Conservation (phyloP, 2,797 vertebrate genomes). For the Etheostoma nigrum region DNA sequence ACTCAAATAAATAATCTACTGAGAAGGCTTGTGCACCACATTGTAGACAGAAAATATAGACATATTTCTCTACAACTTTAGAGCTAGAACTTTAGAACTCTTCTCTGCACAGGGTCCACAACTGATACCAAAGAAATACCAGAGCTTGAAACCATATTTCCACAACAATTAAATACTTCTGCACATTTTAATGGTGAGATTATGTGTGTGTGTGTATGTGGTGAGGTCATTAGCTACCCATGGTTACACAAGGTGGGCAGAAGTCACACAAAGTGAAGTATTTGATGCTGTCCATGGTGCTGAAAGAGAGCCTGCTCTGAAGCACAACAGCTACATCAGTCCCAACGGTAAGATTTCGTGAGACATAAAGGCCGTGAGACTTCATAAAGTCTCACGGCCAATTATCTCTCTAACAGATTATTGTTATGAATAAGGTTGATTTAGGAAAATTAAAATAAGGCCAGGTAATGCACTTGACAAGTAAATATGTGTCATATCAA, state of each 20-base stretch:
- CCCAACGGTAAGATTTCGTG: background rate
- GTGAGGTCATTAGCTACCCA: constrained; percentile 7
- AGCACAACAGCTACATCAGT: constrained; percentile 7
- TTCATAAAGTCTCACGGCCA: constrained; percentile 4
- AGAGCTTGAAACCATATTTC: background rate
- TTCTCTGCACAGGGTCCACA: background rate
- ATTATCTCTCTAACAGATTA: constrained; percentile 4
- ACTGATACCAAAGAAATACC: background rate
- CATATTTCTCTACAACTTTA: background rate
- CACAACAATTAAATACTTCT: constrained; percentile 4
- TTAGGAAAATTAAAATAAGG: constrained; percentile 6
- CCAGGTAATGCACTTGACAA: background rate
- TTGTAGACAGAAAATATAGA: background rate
- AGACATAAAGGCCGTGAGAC: constrained; percentile 1
- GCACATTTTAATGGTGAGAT: constrained; percentile 11
- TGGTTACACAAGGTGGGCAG: constrained; percentile 20
- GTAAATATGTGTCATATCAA: constrained; percentile 26
- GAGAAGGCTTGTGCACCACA: background rate
- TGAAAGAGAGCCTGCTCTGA: constrained; percentile 52
- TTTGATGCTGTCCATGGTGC: constrained; percentile 69
- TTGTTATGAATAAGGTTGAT: constrained; percentile 16
- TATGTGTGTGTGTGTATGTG: constrained; percentile 9
- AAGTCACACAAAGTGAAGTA: constrained; percentile 29
- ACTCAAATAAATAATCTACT: background rate
- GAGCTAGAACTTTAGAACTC: constrained; percentile 1